Percentiles rank a stretch among this genome's conserved stretches.
Conservation (phyloP, 30 jellyfish, hydroid and myxozoan genomes). For the Aurelia aurita region DNA sequence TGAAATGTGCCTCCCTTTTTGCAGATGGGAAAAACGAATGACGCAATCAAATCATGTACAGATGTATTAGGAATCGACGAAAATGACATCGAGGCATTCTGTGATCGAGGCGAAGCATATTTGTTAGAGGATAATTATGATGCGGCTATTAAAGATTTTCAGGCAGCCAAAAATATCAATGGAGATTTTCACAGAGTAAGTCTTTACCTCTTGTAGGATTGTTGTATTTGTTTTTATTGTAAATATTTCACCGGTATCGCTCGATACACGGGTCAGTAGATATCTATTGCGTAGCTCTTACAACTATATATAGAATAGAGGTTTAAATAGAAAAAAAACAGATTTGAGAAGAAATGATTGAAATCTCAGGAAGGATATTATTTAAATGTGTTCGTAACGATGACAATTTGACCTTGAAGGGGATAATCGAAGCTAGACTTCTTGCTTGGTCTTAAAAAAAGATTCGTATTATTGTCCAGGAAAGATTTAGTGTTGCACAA, state of each 20-base stretch:
- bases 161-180: slow-evolving; percentile 88
- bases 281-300: too few relatives aligned
- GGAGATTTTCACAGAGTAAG: slow-evolving; percentile 90
- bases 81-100: slow-evolving; percentile 82
- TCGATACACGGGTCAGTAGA: too few relatives aligned
- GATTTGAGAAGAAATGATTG: too few relatives aligned
- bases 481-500: neutral
- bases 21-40: slow-evolving; percentile 75
- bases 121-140: slow-evolving; percentile 86
- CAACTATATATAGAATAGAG: too few relatives aligned
- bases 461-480: neutral
- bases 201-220: neutral
- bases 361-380: too few relatives aligned
- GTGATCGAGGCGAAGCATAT: slow-evolving; percentile 98
- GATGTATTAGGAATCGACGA: slow-evolving; percentile 85
- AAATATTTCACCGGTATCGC: neutral
- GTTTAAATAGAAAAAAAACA: too few relatives aligned
- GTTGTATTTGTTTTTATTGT: neutral
- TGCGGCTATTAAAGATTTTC: slow-evolving; percentile 89
- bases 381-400: too few relatives aligned
- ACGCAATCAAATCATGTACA: slow-evolving; percentile 84
- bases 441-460: neutral
- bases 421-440: too few relatives aligned
- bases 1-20: neutral
- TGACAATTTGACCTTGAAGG: neutral